phyloP scores from a whole-genome alignment of 2,797 vertebrate species.

The Hypotaenidia philippensis region DNA sequence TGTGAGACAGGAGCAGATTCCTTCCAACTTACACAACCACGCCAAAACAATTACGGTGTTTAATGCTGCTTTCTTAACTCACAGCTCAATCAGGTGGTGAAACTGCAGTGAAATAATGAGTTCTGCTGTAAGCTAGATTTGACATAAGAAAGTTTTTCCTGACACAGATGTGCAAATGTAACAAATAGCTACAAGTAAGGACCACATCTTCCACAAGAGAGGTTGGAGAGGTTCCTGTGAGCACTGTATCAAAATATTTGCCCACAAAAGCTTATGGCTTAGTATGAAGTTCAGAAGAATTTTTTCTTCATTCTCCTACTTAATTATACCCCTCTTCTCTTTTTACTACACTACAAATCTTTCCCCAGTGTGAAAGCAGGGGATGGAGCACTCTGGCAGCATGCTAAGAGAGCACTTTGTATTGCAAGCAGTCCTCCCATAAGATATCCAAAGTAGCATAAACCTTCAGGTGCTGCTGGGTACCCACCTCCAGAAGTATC shows the following conservation, averaged over 20 bases:
- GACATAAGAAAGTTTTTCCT: not conserved
- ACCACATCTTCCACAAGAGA: not conserved
- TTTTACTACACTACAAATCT: not conserved
- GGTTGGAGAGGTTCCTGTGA: not conserved
- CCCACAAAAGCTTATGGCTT: not conserved
- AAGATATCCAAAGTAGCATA: not conserved
- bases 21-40: not conserved
- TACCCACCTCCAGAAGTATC: not conserved
- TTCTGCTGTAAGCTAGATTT: not conserved
- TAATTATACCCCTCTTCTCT: not conserved
- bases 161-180: not conserved
- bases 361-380: not conserved
- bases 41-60: not conserved
- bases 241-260: not conserved
- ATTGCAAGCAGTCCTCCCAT: not conserved
- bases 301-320: not conserved
- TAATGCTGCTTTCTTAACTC: not conserved
- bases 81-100: not conserved
- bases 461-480: not conserved
- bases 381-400: not conserved
- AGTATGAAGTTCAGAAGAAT: not conserved
- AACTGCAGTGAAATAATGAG: not conserved
- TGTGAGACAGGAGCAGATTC: not conserved
- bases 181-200: not conserved
- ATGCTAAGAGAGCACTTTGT: accelerated